Conservation (phyloP, 2,888 invertebrate species). For the Ormyrus nitidulus region DNA sequence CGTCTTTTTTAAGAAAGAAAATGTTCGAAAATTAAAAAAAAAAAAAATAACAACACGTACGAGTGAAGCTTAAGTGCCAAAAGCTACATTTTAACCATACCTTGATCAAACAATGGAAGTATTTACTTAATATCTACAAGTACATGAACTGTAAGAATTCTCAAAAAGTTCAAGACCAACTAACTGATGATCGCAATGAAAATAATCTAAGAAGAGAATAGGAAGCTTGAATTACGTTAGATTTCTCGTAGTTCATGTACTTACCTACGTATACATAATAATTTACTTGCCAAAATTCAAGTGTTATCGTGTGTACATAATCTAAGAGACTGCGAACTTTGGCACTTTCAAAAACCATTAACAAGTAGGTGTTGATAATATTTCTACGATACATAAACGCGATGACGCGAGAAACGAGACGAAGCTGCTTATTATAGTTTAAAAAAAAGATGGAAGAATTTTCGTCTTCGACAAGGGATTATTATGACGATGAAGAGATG, state of each 20-base stretch:
- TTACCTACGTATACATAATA: constrained; percentile 49
- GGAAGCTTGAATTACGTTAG: too few species aligned
- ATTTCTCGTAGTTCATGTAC: too few species aligned
- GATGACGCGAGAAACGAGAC: constrained; percentile 26
- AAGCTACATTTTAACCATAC: constrained; percentile 49
- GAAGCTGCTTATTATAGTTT: constrained; percentile 40
- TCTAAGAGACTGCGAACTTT: constrained; percentile 57
- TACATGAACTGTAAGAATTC: too few species aligned
- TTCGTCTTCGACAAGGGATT: constrained; percentile 25
- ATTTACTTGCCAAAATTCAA: constrained; percentile 56
- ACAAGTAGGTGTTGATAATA: constrained; percentile 54
- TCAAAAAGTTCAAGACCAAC: too few species aligned
- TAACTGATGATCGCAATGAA: too few species aligned
- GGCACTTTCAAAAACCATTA: constrained; percentile 54
- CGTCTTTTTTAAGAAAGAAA: constrained; percentile 39
- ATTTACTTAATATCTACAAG: constrained; percentile 48
- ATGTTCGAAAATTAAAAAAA: constrained; percentile 14
- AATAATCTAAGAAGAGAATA: too few species aligned
- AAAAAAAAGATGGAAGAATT: constrained; percentile 35
- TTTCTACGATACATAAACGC: constrained; percentile 49
- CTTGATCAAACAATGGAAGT: constrained; percentile 58
- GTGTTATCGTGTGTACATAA: constrained; percentile 55
- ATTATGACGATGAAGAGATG: constrained; percentile 14
- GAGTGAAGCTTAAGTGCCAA: constrained; percentile 58
- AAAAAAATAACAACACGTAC: constrained; percentile 18